Conservation (phyloP, 2,888 invertebrate genomes). For the Thecocarcelia acutangulata region DNA sequence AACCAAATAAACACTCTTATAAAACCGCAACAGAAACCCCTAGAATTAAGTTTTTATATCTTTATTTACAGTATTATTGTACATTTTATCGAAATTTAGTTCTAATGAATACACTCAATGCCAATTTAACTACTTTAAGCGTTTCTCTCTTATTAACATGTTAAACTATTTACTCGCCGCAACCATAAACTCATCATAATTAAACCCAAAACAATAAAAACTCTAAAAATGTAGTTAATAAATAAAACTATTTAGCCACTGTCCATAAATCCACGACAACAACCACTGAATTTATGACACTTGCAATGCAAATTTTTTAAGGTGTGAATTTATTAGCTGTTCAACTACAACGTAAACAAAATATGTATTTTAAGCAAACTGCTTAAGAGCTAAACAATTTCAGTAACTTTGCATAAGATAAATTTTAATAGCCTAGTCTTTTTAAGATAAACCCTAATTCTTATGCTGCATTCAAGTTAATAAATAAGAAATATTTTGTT, state of each 20-base stretch:
- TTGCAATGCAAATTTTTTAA: constrained; percentile 5
- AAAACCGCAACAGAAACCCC: no score
- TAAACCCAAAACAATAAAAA: not conserved
- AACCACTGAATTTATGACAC: constrained; percentile 28
- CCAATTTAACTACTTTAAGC: no score
- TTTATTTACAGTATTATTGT: no score
- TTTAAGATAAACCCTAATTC: not conserved
- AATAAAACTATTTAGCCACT: constrained; percentile 32
- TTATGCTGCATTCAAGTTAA: not conserved
- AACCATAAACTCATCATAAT: constrained; percentile 12
- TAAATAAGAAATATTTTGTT: not conserved
- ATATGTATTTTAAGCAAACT: no score
- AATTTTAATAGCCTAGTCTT: not conserved
- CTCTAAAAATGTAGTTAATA: constrained; percentile 1
- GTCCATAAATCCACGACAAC: constrained; percentile 8
- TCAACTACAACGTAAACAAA: not conserved
- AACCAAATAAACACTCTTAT: no score
- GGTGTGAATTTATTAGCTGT: constrained; percentile 37
- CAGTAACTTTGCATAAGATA: not conserved
- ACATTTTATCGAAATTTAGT: no score
- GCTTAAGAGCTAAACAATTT: not conserved
- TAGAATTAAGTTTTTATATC: no score
- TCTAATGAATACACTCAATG: no score
- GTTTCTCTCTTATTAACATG: constrained; percentile 19
- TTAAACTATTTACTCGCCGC: not conserved